A percentile compares a stretch with the other conserved stretches of the same genome.
Evolutionary conservation across 2,888 invertebrate species (phyloP).

Genomic region (Melanchra persicariae): DNA sequence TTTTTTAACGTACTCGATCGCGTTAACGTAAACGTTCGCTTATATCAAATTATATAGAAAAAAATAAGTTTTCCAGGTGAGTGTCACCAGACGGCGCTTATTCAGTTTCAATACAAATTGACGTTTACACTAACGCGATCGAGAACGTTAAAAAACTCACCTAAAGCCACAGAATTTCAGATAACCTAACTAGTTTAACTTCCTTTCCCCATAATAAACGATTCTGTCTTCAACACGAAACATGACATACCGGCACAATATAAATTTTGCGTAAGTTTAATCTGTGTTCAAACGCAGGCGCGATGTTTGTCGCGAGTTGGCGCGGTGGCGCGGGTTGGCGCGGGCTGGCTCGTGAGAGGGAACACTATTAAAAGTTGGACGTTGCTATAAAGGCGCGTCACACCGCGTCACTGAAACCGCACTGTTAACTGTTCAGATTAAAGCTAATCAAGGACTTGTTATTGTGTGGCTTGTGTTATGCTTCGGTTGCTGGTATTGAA

Average conservation of each 20-base stretch:
- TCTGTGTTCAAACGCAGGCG: slow-evolving; percentile 35
- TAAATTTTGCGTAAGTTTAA: slow-evolving; percentile 40
- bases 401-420: slow-evolving; percentile 37
- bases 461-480: slow-evolving; percentile 18
- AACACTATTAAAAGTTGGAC: slow-evolving; percentile 62
- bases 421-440: slow-evolving; percentile 26
- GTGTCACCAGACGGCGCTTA: too few relatives aligned
- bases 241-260: slow-evolving; percentile 17
- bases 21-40: too few relatives aligned
- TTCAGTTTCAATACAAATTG: too few relatives aligned
- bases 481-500: not conserved
- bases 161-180: too few relatives aligned
- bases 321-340: slow-evolving; percentile 9
- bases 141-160: too few relatives aligned
- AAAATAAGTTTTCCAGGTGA: too few relatives aligned
- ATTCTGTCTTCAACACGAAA: not conserved
- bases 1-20: too few relatives aligned
- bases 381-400: slow-evolving; percentile 33
- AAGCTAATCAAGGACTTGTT: slow-evolving; percentile 36
- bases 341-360: slow-evolving; percentile 12
- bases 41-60: too few relatives aligned
- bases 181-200: too few relatives aligned
- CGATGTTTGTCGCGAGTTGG: slow-evolving; percentile 24
- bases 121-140: too few relatives aligned
- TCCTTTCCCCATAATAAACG: not conserved